Conservation (phyloP, 2,113 vertebrate species). For the Aegotheles bennettii region DNA sequence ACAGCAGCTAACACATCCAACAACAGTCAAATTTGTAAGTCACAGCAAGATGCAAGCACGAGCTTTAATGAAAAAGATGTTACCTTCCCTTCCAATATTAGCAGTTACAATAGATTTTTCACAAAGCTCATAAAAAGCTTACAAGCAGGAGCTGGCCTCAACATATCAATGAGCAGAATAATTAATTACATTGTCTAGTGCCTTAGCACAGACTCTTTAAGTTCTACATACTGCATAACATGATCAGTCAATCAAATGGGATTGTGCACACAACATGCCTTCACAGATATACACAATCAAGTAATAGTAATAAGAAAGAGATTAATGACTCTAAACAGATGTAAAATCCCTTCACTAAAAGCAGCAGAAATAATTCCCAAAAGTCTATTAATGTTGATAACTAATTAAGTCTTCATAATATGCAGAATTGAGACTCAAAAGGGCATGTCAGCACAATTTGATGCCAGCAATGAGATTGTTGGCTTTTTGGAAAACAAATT, state of each 20-base stretch:
- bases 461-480: background rate
- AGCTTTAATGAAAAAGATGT: background rate
- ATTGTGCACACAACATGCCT: fast-evolving
- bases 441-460: background rate
- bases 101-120: background rate
- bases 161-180: background rate
- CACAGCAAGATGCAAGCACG: background rate
- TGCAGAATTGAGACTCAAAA: background rate
- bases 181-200: background rate
- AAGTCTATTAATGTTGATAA: background rate
- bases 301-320: background rate
- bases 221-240: background rate
- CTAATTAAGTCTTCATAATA: background rate
- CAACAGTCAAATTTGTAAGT: background rate
- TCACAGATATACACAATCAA: background rate
- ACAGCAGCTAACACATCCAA: background rate
- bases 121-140: background rate
- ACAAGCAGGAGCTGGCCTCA: background rate
- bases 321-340: background rate
- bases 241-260: background rate
- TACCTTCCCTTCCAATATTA: background rate
- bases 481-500: background rate
- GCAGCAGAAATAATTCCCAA: background rate
- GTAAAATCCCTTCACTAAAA: background rate
- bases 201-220: background rate